A percentile compares a stretch with the other conserved stretches of the same genome.
These are phyloP conservation scores for Halocynthia roretzi DNA, from an alignment of 23 tunicate genomes.

Conservation along the genomic window DNA sequence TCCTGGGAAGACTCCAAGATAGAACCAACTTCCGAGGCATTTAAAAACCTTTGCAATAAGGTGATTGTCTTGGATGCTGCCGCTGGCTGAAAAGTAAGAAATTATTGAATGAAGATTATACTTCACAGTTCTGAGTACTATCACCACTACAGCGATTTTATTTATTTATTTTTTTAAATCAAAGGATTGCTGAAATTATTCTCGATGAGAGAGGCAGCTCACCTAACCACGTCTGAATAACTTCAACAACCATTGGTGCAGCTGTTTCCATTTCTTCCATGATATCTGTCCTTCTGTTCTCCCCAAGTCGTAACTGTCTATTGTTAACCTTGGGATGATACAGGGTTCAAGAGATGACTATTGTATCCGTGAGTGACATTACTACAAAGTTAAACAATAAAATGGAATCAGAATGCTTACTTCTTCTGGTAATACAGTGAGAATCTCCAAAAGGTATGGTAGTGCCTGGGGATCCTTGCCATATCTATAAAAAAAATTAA, in stretches of 20 bases:
- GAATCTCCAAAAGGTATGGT: constrained; percentile 62
- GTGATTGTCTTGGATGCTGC: constrained; percentile 37
- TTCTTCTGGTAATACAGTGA: constrained; percentile 94
- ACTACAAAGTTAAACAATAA: neutral
- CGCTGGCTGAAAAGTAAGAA: neutral
- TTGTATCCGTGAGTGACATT: neutral
- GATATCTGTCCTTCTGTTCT: constrained; percentile 73
- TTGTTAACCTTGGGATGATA: constrained; percentile 53
- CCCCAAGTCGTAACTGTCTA: constrained; percentile 64
- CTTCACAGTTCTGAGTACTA: too few relatives aligned
- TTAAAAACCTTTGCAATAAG: constrained; percentile 58
- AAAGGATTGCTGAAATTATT: neutral
- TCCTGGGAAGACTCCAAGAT: constrained; percentile 76
- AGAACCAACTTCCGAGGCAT: constrained; percentile 95
- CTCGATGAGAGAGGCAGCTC: neutral
- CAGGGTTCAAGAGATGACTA: neutral
- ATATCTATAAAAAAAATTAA: constrained; percentile 32
- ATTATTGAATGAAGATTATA: neutral
- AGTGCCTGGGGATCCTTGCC: constrained; percentile 60
- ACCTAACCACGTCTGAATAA: constrained; percentile 71
- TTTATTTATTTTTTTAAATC: neutral
- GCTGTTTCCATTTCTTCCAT: constrained; percentile 91
- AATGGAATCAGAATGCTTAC: constrained; percentile 18
- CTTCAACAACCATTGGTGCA: constrained; percentile 88
- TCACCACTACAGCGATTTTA: neutral